Conservation (phyloP, 1,140 invertebrate genomes). For the Drosophila punjabiensis region DNA sequence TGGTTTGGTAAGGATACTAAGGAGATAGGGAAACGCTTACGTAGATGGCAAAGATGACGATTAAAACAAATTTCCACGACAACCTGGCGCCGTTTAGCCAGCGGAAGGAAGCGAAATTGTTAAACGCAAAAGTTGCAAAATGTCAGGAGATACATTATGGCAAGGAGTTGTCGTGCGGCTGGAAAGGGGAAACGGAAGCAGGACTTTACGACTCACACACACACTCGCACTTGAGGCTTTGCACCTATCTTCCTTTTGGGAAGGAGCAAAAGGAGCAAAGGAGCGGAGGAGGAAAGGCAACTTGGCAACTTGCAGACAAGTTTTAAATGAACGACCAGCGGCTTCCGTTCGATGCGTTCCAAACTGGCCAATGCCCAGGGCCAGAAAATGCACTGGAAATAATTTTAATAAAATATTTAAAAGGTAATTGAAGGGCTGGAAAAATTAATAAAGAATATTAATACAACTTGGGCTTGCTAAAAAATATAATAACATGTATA, state of each 20-base stretch:
- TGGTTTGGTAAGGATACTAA: background rate
- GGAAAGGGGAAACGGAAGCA: conserved; percentile 53
- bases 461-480: accelerated
- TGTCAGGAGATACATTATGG: conserved; percentile 55
- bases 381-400: conserved; percentile 2
- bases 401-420: background rate
- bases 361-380: conserved; percentile 64
- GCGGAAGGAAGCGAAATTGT: conserved; percentile 82
- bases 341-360: conserved; percentile 78
- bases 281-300: conserved; percentile 27
- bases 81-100: conserved; percentile 81
- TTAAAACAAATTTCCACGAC: conserved; percentile 84
- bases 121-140: conserved; percentile 84
- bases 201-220: conserved; percentile 63
- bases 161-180: background rate
- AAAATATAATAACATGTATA: too few relatives aligned
- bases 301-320: conserved; percentile 82
- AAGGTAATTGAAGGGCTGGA: accelerated
- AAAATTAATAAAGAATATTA: background rate
- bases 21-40: conserved; percentile 54
- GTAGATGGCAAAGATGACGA: conserved; percentile 82
- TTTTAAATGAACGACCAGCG: conserved; percentile 82
- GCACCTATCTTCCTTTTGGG: conserved; percentile 49
- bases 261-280: background rate
- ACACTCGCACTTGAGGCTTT: conserved; percentile 38